These are phyloP conservation scores for Amphiprion clarkii DNA, from an alignment of 2,797 vertebrate genomes.

Conservation along the genomic window DNA sequence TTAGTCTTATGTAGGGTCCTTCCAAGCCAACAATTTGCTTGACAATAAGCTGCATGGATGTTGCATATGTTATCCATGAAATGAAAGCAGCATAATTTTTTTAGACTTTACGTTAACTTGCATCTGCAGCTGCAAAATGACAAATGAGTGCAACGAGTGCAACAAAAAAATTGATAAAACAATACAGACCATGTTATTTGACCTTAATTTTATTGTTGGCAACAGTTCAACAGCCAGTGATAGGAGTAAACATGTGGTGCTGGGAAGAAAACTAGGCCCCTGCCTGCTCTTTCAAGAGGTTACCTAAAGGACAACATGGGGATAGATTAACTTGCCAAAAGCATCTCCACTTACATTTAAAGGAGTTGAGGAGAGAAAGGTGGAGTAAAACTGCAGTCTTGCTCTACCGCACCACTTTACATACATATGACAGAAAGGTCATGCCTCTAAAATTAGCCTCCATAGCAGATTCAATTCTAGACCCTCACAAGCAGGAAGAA, in stretches of 20 bases:
- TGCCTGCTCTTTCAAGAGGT: neutral
- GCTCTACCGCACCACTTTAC: conserved; percentile 61
- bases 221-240: neutral
- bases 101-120: conserved; percentile 5
- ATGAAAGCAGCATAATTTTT: neutral
- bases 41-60: neutral
- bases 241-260: neutral
- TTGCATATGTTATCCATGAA: neutral
- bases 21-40: neutral
- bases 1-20: neutral
- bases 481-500: conserved; percentile 23
- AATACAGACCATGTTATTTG: neutral
- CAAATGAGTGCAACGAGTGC: conserved; percentile 6
- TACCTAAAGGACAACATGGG: conserved; percentile 73
- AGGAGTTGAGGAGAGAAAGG: conserved; percentile 39
- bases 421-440: conserved; percentile 82
- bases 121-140: neutral
- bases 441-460: conserved; percentile 81
- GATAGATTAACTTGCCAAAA: conserved; percentile 70
- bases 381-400: conserved; percentile 32
- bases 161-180: neutral
- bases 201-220: neutral
- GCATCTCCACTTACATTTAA: conserved; percentile 74
- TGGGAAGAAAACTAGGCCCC: conserved; percentile 15
- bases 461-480: conserved; percentile 43